Evolutionary conservation across 2,888 invertebrate genomes (phyloP), one percentile per base, ranked within the genome.

Genomic region (Tipula unca): DNA sequence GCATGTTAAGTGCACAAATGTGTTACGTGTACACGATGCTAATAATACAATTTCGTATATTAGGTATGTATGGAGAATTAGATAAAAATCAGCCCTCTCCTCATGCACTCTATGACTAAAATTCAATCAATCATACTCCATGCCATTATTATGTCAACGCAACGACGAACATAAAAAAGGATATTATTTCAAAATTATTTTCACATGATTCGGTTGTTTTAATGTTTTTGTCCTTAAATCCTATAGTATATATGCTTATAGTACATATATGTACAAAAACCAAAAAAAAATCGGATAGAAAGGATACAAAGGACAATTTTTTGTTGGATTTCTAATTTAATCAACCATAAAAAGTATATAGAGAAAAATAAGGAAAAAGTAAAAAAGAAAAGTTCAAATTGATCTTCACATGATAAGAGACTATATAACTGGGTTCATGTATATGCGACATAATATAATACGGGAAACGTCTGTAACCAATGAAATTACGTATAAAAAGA

Each of bases 91-190:
- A 13, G 25, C 69, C 69, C 69, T 8, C 8, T 8, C 17, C 48
- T 48, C 48, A 48, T 69, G 69, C 25, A 69, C 25, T 17, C 48
- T 17, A 17, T n/a, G n/a, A 69, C 25, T 10, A 69, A 69, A 20
- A 13, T 14, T 69, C 25, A 69, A 69, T 69, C 69, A 69, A 69
- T 69, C 69, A 69, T 69, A 69, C 69, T 25, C 25, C 17, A 69
- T 69, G 25, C 69, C 69, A 69, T 69, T 69, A 69, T 69, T 69
- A 69, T 69, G 69, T 69, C 69, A 69, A 69, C 69, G 69, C 69
- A 69, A 69, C 20, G 69, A 69, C 10, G 20, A 69, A 69, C 69
- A 69, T 69, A 6, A 25, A 69, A 48, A 69, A 69, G 25, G 13
- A 69, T 25, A 69, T 6, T 6, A 6, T 25, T 69, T 69, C 69